Conservation (phyloP, 2,113 vertebrate species). For the Synchiropus splendidus region DNA sequence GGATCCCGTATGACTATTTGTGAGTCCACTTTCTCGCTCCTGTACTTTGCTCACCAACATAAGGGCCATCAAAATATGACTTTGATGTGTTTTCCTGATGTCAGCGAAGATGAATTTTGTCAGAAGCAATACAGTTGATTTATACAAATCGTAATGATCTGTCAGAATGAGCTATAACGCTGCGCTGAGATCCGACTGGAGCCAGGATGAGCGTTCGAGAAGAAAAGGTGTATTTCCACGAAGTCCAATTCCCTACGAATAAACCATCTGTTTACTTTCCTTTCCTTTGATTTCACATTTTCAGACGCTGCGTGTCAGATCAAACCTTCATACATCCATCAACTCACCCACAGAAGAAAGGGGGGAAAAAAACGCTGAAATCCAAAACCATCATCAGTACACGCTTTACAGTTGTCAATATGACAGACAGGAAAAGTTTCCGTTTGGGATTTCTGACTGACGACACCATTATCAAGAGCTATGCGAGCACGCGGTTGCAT, state of each 20-base stretch:
- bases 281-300: slow-evolving; percentile 44
- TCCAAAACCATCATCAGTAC: slow-evolving; percentile 32
- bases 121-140: no score
- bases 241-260: slow-evolving; percentile 34
- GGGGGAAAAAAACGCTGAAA: slow-evolving; percentile 26
- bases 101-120: no score
- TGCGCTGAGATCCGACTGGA: no score
- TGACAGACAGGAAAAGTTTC: slow-evolving; percentile 26
- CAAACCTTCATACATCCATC: slow-evolving; percentile 50
- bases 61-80: no score
- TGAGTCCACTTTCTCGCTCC: no score
- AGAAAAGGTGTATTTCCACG: slow-evolving; percentile 26
- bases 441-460: slow-evolving; percentile 49
- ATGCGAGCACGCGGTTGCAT: slow-evolving; percentile 24
- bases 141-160: no score
- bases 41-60: no score
- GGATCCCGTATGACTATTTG: no score
- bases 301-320: slow-evolving; percentile 39
- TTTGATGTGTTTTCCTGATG: no score
- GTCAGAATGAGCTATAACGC: no score
- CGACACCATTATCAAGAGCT: slow-evolving; percentile 52
- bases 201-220: slow-evolving; percentile 1
- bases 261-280: slow-evolving; percentile 29
- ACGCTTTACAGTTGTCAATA: slow-evolving; percentile 19
- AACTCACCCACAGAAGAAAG: slow-evolving; percentile 36